Percentiles rank a stretch among this genome's conserved stretches.
Conservation (phyloP, 2,113 vertebrate genomes). For the Pongo abelii region DNA sequence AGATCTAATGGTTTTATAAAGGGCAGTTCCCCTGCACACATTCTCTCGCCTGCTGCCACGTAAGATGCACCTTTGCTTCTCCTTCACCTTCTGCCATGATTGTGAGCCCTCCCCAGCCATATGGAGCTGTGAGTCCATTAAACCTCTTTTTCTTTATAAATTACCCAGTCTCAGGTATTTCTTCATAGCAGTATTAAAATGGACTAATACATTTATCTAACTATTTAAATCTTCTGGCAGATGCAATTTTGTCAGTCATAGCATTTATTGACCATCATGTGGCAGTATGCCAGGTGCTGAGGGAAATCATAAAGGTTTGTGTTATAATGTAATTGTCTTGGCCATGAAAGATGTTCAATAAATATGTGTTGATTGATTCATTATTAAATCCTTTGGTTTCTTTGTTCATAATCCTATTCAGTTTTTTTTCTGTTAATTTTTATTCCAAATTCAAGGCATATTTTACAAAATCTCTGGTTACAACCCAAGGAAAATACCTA, state of each 20-base stretch:
- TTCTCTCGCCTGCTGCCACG: too few species aligned
- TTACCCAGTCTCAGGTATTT: too few species aligned
- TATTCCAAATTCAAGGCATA: conserved; percentile 25
- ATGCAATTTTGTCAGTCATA: background rate
- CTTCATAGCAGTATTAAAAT: too few species aligned
- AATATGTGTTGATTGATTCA: conserved; percentile 39
- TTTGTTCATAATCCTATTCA: background rate
- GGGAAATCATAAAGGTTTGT: conserved; percentile 19
- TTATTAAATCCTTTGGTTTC: background rate
- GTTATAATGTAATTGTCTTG: background rate
- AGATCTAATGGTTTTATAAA: too few species aligned
- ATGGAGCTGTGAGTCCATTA: too few species aligned
- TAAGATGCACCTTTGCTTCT: too few species aligned
- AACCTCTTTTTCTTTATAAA: too few species aligned
- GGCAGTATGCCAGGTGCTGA: background rate
- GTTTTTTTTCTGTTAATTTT: conserved; percentile 31
- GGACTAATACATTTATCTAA: background rate
- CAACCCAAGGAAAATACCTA: conserved; percentile 40
- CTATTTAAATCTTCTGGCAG: background rate
- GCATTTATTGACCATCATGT: background rate
- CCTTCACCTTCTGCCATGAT: too few species aligned
- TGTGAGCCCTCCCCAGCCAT: too few species aligned
- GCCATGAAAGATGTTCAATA: background rate
- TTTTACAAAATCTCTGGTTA: conserved; percentile 47
- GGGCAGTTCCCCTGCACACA: too few species aligned